Evolutionary conservation across 1,140 invertebrate species (phyloP).

Genomic region (Bombus huntii): DNA sequence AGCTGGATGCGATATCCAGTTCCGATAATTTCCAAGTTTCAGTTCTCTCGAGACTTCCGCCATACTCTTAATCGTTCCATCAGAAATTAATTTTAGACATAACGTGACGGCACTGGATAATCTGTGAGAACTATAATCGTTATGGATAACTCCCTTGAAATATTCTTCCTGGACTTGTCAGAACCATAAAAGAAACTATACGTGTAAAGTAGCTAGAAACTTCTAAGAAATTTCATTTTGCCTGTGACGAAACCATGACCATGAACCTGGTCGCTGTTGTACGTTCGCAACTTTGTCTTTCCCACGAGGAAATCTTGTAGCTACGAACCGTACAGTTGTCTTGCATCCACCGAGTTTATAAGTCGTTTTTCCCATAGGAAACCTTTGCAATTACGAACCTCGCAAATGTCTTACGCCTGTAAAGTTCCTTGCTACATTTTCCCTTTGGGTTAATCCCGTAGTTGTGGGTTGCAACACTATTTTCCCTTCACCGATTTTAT

Average conservation of each 20-base stretch:
- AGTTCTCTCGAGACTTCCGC: not conserved
- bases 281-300: slow-evolving; percentile 23
- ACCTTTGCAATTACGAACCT: not conserved
- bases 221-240: slow-evolving; percentile 1
- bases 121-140: not conserved
- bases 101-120: not conserved
- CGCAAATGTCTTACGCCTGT: not conserved
- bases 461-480: not conserved
- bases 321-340: not conserved
- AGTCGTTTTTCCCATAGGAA: not conserved
- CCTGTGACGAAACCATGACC: not conserved
- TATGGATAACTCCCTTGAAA: no score
- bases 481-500: slow-evolving; percentile 16
- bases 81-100: slow-evolving; percentile 8
- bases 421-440: not conserved
- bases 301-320: not conserved
- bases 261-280: not conserved
- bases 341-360: slow-evolving; percentile 15
- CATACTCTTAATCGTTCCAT: not conserved
- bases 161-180: not conserved
- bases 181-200: no score
- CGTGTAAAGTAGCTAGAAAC: no score
- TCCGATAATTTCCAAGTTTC: slow-evolving; percentile 1
- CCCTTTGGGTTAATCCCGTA: not conserved
- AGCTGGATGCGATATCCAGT: slow-evolving; percentile 16